A percentile compares a stretch with the other conserved stretches of the same genome.
These are phyloP conservation scores for Pandemis corylana DNA, from an alignment of 2,888 invertebrate genomes.

Conservation along the genomic window DNA sequence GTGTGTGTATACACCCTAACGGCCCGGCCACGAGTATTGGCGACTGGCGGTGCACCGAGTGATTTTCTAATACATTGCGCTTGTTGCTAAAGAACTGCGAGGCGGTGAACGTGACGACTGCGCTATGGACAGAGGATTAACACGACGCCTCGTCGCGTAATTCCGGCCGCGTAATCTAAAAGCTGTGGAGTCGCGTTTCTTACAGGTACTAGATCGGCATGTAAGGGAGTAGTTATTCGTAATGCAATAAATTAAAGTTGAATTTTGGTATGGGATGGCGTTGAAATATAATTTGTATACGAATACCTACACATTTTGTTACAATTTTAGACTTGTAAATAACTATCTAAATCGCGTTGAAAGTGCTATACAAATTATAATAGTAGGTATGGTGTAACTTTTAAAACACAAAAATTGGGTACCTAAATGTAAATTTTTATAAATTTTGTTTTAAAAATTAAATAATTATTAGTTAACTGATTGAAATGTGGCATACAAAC, in stretches of 20 bases:
- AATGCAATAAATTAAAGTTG: background rate
- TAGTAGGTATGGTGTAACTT: too few species aligned
- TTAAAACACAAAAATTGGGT: too few species aligned
- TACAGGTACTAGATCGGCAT: background rate
- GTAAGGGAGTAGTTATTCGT: background rate
- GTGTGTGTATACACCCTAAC: constrained; percentile 20
- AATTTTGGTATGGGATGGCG: background rate
- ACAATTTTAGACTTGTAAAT: background rate
- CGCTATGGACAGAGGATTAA: background rate
- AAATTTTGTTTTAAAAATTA: too few species aligned
- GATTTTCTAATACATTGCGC: background rate
- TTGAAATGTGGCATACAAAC: background rate
- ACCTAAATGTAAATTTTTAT: too few species aligned
- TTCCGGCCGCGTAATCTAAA: background rate
- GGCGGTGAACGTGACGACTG: background rate
- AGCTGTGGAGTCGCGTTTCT: constrained; percentile 7
- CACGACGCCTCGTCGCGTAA: background rate
- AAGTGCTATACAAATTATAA: constrained; percentile 2
- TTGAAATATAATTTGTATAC: too few species aligned
- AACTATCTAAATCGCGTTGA: constrained; percentile 20
- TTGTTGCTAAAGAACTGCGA: background rate
- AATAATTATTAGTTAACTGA: too few species aligned
- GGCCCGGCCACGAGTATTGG: background rate
- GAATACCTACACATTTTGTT: too few species aligned
- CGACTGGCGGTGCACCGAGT: too few species aligned